Conservation (phyloP, 2,888 invertebrate species). For the Lypha dubia region DNA sequence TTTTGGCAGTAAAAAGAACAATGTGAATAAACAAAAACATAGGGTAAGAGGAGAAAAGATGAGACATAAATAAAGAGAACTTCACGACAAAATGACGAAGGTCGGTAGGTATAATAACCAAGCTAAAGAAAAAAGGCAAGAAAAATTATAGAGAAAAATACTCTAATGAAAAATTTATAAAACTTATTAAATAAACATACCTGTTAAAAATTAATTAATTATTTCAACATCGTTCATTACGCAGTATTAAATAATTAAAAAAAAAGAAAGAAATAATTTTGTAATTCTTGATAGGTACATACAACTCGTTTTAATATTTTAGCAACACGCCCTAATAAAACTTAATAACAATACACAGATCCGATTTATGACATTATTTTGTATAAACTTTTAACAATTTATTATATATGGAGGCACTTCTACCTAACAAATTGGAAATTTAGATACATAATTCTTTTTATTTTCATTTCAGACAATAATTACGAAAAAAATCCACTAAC, state of each 20-base stretch:
- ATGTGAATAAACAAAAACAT: conserved; percentile 28
- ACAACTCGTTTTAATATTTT: background rate
- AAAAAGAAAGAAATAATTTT: background rate
- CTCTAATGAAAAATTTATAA: background rate
- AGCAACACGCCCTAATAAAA: conserved; percentile 45
- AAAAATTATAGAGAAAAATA: conserved; percentile 22
- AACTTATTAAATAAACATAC: conserved; percentile 44
- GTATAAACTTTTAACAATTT: background rate
- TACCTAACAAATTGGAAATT: conserved; percentile 7
- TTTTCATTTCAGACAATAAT: conserved; percentile 15
- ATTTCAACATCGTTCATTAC: background rate
- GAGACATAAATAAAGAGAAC: conserved; percentile 13
- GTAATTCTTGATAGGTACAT: background rate
- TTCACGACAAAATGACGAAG: background rate
- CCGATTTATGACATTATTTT: background rate
- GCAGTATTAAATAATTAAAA: background rate
- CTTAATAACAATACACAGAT: conserved; percentile 11
- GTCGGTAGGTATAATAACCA: background rate
- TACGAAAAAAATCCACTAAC: conserved; percentile 11
- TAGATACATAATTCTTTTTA: background rate
- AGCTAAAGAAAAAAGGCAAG: conserved; percentile 11
- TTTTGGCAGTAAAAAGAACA: conserved; percentile 18
- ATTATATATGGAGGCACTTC: conserved; percentile 14
- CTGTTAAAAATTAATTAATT: conserved; percentile 22
- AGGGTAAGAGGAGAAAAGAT: background rate